Percentiles rank a stretch among this genome's conserved stretches.
phyloP scores from a whole-genome alignment of 1,140 invertebrate genomes.

The Bombus terrestris region DNA sequence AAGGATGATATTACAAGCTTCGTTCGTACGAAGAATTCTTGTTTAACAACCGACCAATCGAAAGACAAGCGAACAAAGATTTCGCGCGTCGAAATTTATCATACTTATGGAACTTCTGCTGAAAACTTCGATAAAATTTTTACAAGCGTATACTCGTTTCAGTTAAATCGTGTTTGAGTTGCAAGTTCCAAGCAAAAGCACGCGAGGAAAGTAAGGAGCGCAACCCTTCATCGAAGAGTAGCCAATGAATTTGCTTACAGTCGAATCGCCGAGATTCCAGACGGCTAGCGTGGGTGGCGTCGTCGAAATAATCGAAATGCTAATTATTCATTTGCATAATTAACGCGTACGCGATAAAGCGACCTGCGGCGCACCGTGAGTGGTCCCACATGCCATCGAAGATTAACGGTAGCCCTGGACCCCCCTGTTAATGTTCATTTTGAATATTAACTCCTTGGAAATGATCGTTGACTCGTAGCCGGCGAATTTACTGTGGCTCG shows the following conservation, averaged over 20 bases:
- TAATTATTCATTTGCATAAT: conserved; percentile 81
- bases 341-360: conserved; percentile 75
- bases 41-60: background rate
- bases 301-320: conserved; percentile 79
- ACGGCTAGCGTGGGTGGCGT: conserved; percentile 26
- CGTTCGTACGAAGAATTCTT: background rate
- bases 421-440: conserved; percentile 72
- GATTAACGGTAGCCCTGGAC: conserved; percentile 74
- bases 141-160: too few relatives aligned
- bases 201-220: background rate
- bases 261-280: conserved; percentile 46
- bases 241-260: conserved; percentile 34
- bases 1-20: background rate
- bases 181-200: background rate
- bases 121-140: too few relatives aligned
- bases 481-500: conserved; percentile 49
- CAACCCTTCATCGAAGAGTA: background rate
- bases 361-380: conserved; percentile 59
- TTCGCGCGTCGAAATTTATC: background rate
- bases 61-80: background rate
- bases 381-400: conserved; percentile 67
- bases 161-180: background rate
- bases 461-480: conserved; percentile 64
- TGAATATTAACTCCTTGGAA: conserved; percentile 76
- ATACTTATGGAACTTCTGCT: too few relatives aligned